Conservation (phyloP, 2,113 vertebrate species). For the Cyphomyrus plagiostoma region DNA sequence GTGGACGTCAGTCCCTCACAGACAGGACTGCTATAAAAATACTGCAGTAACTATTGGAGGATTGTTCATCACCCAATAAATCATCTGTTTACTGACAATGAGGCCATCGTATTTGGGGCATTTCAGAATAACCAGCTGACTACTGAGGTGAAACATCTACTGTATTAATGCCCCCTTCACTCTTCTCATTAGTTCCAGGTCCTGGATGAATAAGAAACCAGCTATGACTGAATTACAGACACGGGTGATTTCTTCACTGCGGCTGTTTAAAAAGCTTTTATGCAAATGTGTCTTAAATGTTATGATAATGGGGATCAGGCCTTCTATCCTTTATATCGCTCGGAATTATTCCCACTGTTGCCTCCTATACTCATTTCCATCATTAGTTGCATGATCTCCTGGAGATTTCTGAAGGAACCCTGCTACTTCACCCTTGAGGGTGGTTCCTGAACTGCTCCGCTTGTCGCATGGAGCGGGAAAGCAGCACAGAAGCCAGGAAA, state of each 20-base stretch:
- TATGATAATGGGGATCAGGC: not conserved
- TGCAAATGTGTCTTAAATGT: not conserved
- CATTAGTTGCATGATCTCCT: not conserved
- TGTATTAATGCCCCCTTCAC: not conserved
- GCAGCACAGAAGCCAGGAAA: no score
- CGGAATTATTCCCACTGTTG: not conserved
- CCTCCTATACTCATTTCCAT: not conserved
- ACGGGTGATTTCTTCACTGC: not conserved
- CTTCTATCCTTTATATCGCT: not conserved
- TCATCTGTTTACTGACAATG: not conserved
- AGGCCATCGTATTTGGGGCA: not conserved
- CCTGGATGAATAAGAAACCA: not conserved
- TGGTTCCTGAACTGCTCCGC: not conserved
- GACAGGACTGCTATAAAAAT: not conserved
- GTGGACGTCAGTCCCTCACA: not conserved
- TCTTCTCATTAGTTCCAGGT: not conserved
- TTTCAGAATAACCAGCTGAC: not conserved
- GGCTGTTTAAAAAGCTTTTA: not conserved
- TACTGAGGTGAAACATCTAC: not conserved
- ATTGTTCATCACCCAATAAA: not conserved
- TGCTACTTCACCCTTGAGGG: not conserved
- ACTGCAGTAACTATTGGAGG: not conserved
- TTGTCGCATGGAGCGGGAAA: no score
- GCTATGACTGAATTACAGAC: not conserved
- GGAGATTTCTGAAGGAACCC: not conserved